A percentile compares a stretch with the other conserved stretches of the same genome.
Conservation (phyloP, 1,140 invertebrate genomes). For the Acromyrmex charruanus region DNA sequence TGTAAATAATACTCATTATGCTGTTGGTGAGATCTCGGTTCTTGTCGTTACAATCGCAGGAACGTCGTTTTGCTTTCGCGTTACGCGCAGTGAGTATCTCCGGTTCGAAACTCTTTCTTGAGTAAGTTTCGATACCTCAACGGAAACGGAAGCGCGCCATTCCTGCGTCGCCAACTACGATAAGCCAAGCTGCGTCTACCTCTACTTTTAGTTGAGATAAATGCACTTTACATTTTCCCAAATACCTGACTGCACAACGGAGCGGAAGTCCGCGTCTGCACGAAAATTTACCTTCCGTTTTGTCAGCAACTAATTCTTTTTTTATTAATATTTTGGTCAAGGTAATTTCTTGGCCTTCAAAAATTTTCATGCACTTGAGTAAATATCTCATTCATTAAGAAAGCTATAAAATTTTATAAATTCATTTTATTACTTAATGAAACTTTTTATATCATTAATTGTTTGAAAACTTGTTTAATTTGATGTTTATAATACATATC, state of each 20-base stretch:
- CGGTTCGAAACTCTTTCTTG: slow-evolving; percentile 69
- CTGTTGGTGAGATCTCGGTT: neutral
- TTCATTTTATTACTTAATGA: neutral
- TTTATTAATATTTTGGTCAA: neutral
- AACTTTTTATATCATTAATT: neutral
- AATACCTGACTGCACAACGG: slow-evolving; percentile 28
- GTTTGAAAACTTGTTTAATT: too few relatives aligned
- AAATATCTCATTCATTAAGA: slow-evolving; percentile 16
- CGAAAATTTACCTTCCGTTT: slow-evolving; percentile 37
- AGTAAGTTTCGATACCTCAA: slow-evolving; percentile 67
- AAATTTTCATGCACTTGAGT: neutral
- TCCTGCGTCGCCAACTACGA: slow-evolving; percentile 68
- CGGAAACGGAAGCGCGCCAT: slow-evolving; percentile 72
- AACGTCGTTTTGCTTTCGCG: slow-evolving; percentile 60
- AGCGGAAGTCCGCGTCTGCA: slow-evolving; percentile 19
- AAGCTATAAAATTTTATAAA: neutral
- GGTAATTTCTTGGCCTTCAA: neutral
- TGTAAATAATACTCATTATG: slow-evolving; percentile 32
- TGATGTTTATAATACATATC: too few relatives aligned
- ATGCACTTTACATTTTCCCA: slow-evolving; percentile 67
- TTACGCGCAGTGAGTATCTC: slow-evolving; percentile 35
- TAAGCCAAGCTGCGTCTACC: slow-evolving; percentile 64
- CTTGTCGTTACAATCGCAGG: slow-evolving; percentile 12
- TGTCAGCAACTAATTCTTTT: neutral
- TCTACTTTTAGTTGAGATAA: slow-evolving; percentile 54